Evolutionary conservation across 1,140 invertebrate species (phyloP), one percentile per base, ranked within the genome.

Genomic region (Saccostrea cuccullata): DNA sequence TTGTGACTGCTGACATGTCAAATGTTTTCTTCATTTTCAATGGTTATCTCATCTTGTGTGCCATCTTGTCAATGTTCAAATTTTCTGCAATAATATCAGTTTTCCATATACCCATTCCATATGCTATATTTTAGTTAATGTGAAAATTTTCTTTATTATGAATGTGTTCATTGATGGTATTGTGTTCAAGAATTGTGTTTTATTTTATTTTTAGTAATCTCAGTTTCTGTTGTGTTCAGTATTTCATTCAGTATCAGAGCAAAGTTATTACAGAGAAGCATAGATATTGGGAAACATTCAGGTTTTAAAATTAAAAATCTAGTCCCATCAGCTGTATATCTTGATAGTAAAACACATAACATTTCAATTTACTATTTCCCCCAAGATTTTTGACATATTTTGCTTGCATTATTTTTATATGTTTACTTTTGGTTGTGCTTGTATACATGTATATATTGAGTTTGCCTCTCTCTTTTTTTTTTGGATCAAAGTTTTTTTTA

Each of bases 101-200:
- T 77, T 77, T 36, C 70, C 11, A 15, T 30, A 77, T 9, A 17
- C 17, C 26, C 26, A 77, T 77, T 77, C 70, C 70, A 77, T 36
- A 77, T 77, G 3, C 11, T 77, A 30, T 30, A 30, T 40, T 36
- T 77, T 77, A 77, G 70, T 77, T 77, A 30, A 77, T 30, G 26
- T 77, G 26, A 77, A 30, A 73, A 13, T 77, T 64, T 36, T 73
- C 26, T 73, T 73, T 30, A 77, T 77, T 77, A 36, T 77, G 11
- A 77, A 77, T 77, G 70, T 77, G 70, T 77, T 77, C 70, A 77
- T 30, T 77, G 70, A 77, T 30, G 30, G 70, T 77, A 77, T 77
- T 77, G 70, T 77, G 70, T 77, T 77, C 70, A 77, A 77, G 70
- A 64, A 64, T 64, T 20, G 58, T 17, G 47, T 64, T 64, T 64